Percentiles rank a stretch among this genome's conserved stretches.
These are phyloP conservation scores for Suncus etruscus DNA, from an alignment of 2,113 vertebrate genomes.

Conservation along the genomic window DNA sequence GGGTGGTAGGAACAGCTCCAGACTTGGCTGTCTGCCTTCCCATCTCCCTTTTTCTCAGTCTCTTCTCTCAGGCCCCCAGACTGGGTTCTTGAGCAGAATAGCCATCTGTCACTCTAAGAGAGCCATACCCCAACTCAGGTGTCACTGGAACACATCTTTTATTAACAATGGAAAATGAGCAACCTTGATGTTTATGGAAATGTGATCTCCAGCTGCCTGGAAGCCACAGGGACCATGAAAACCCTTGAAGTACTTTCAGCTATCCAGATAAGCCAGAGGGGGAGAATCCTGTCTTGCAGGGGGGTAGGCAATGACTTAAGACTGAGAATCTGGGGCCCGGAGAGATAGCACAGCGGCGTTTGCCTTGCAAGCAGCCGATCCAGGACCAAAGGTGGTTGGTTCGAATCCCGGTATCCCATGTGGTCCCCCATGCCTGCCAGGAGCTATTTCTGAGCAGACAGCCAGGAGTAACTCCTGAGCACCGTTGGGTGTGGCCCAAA, in stretches of 20 bases:
- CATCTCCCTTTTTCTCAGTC: background rate
- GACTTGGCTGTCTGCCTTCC: background rate
- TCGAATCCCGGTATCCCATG: no score
- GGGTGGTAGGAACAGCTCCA: no score
- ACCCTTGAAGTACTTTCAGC: background rate
- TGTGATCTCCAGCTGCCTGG: slow-evolving; percentile 39
- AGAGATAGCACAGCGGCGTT: no score
- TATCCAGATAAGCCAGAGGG: background rate
- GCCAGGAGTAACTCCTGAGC: no score
- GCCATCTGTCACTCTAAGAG: slow-evolving; percentile 45
- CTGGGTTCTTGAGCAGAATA: background rate
- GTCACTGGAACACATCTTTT: slow-evolving; percentile 69
- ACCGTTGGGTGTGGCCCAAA: no score
- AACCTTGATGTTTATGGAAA: slow-evolving; percentile 1
- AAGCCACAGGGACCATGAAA: background rate
- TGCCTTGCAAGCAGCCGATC: no score
- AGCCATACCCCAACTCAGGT: slow-evolving; percentile 1
- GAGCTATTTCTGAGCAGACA: no score
- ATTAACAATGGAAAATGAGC: slow-evolving; percentile 69
- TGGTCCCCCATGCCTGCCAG: no score
- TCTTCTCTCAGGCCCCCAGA: background rate
- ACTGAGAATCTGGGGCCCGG: no score
- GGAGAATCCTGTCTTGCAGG: background rate
- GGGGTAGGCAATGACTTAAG: background rate
- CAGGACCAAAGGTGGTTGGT: no score